Evolutionary conservation across 2,888 invertebrate species (phyloP).

Genomic region (Leptinotarsa juncta): DNA sequence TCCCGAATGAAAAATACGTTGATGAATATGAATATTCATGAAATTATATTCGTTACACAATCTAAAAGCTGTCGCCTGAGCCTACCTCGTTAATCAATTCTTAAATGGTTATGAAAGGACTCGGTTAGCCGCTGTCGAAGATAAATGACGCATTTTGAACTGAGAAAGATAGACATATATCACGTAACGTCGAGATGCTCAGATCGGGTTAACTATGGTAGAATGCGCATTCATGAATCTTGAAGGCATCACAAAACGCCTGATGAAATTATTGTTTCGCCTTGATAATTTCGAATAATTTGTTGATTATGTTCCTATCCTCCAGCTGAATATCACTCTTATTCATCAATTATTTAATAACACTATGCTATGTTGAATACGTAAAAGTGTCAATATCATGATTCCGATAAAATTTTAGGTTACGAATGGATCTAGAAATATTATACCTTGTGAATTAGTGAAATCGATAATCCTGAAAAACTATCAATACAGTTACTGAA

Average conservation of each 20-base stretch:
- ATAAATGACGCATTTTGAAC: constrained; percentile 43
- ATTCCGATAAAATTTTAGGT: too few relatives aligned
- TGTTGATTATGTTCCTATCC: too few relatives aligned
- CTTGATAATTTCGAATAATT: neutral
- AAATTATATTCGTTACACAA: constrained; percentile 43
- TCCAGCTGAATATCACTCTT: too few relatives aligned
- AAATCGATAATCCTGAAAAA: too few relatives aligned
- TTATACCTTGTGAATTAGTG: too few relatives aligned
- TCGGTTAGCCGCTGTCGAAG: constrained; percentile 41
- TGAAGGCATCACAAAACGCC: neutral
- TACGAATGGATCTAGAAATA: too few relatives aligned
- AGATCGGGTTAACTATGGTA: neutral
- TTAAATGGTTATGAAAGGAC: constrained; percentile 41
- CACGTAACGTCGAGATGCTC: constrained; percentile 7
- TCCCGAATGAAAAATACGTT: constrained; percentile 20
- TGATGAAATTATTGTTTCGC: neutral
- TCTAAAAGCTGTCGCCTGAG: constrained; percentile 41
- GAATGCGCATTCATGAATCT: neutral
- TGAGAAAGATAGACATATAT: constrained; percentile 30
- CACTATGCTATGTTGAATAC: too few relatives aligned
- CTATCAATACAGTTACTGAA: too few relatives aligned
- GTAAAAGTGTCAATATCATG: too few relatives aligned
- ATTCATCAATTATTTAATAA: too few relatives aligned
- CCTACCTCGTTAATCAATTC: constrained; percentile 43
- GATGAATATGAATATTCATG: constrained; percentile 43